phyloP scores from a whole-genome alignment of 1,140 invertebrate species.

The Trichoplusia ni region DNA sequence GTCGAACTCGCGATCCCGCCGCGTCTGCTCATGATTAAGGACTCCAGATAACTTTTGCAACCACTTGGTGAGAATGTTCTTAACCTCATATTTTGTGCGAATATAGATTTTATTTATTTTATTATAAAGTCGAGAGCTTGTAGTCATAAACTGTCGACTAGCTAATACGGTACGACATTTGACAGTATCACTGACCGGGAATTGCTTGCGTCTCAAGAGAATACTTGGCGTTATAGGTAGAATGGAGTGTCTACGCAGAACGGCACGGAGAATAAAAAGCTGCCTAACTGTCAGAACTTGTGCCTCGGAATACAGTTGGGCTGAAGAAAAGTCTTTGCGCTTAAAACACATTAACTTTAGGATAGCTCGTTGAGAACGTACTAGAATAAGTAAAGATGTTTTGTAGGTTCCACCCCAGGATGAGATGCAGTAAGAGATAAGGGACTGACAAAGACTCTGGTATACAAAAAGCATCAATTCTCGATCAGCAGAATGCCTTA shows the following conservation, averaged over 20 bases:
- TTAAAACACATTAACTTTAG: constrained; percentile 22
- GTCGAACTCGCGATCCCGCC: too few relatives aligned
- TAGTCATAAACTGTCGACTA: background rate
- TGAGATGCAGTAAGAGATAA: constrained; percentile 24
- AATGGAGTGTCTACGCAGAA: background rate
- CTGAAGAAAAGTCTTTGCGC: background rate
- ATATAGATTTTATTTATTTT: too few relatives aligned
- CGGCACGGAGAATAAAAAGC: background rate
- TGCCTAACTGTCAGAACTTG: background rate
- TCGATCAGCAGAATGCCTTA: constrained; percentile 11
- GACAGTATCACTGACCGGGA: background rate
- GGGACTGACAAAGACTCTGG: constrained; percentile 6
- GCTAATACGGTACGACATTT: background rate
- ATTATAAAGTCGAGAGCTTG: background rate
- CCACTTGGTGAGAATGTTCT: background rate
- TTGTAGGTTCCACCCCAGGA: constrained; percentile 22
- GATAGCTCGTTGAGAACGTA: constrained; percentile 19
- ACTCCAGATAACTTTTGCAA: background rate
- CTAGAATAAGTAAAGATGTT: background rate
- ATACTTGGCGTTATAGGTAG: background rate
- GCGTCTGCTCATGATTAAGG: too few relatives aligned
- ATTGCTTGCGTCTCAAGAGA: background rate
- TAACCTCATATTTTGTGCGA: background rate
- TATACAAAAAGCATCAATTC: constrained; percentile 6
- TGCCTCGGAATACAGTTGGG: background rate